A percentile compares a stretch with the other conserved stretches of the same genome.
These are phyloP conservation scores for Cochlearius cochlearius DNA, from an alignment of 2,113 vertebrate genomes.

Conservation along the genomic window DNA sequence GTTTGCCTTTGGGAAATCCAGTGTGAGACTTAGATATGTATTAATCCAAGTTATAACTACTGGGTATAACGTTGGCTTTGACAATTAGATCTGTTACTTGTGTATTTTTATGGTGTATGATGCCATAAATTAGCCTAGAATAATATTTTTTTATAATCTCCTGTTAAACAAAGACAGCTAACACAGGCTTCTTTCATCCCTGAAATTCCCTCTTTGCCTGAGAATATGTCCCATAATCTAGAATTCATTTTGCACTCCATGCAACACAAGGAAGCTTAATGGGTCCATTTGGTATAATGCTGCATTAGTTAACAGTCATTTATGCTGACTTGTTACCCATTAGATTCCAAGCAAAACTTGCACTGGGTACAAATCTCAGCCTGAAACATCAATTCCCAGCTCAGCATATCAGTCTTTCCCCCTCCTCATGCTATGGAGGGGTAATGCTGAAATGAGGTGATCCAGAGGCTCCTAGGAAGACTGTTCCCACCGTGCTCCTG, in stretches of 20 bases:
- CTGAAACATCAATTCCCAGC: background rate
- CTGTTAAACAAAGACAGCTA: background rate
- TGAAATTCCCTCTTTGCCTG: conserved; percentile 6
- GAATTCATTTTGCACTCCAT: conserved; percentile 43
- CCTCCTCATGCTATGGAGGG: background rate
- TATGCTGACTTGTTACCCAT: conserved; percentile 19
- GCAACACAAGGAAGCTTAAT: conserved; percentile 7
- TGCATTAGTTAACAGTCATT: conserved; percentile 2
- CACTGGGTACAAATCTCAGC: background rate
- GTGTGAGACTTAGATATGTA: background rate
- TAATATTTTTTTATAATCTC: background rate
- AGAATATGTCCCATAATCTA: conserved; percentile 3
- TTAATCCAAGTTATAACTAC: background rate
- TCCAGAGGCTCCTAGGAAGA: background rate
- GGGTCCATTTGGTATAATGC: conserved; percentile 2
- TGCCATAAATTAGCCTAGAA: background rate
- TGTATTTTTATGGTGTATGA: background rate
- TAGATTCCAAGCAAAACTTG: conserved; percentile 6
- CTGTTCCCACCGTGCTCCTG: background rate
- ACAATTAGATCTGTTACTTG: background rate
- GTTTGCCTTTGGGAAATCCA: background rate
- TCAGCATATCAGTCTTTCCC: background rate
- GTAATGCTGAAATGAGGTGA: background rate
- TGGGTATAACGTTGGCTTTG: background rate
- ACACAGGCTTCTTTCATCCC: background rate